Conservation (phyloP, 1,140 invertebrate genomes). For the Melanaphis sacchari region DNA sequence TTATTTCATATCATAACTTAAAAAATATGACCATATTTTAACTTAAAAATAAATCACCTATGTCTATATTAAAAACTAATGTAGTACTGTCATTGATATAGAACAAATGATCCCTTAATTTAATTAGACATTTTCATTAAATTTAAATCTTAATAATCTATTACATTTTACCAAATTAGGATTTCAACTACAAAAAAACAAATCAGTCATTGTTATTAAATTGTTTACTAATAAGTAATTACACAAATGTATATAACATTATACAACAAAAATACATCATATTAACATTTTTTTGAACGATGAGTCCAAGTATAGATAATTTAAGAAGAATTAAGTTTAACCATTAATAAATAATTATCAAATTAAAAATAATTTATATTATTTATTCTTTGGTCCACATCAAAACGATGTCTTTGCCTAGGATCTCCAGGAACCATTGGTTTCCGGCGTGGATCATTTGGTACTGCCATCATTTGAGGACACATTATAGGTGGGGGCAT, state of each 20-base stretch:
- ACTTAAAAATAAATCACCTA: conserved; percentile 27
- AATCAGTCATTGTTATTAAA: conserved; percentile 47
- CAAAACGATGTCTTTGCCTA: conserved; percentile 48
- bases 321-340: neutral
- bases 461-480: conserved; percentile 55
- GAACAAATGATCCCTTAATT: neutral
- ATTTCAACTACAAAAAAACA: neutral
- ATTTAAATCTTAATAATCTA: neutral
- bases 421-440: conserved; percentile 44
- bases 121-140: neutral
- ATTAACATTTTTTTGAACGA: conserved; percentile 11
- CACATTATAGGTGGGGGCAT: conserved; percentile 46
- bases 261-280: conserved; percentile 37
- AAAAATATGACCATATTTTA: neutral
- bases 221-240: conserved; percentile 1
- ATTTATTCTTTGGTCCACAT: conserved; percentile 54
- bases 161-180: neutral
- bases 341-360: neutral
- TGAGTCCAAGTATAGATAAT: neutral
- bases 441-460: conserved; percentile 52
- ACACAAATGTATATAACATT: neutral
- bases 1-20: neutral
- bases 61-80: neutral
- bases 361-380: conserved; percentile 53
- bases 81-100: neutral